Conservation (phyloP, 92 coral and sea anemone genomes). For the Pocillopora meandrina region DNA sequence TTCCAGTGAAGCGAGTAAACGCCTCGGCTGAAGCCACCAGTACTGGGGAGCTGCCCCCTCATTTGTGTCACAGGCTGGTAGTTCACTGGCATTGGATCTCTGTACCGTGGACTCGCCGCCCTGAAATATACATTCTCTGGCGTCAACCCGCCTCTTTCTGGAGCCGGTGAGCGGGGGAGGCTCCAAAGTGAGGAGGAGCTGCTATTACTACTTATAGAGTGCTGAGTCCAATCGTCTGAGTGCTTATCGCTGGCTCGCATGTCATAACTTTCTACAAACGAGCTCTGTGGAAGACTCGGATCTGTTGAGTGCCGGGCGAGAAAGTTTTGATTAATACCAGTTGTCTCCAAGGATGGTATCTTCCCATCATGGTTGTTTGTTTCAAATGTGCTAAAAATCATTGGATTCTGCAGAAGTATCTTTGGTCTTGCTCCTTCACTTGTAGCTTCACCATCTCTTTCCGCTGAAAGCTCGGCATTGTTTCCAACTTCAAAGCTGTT, state of each 20-base stretch:
- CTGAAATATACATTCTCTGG: too few relatives aligned
- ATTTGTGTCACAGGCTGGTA: background rate
- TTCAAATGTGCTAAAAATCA: too few relatives aligned
- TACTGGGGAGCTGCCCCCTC: background rate
- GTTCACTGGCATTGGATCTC: background rate
- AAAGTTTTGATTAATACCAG: constrained; percentile 23
- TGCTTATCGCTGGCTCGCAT: too few relatives aligned
- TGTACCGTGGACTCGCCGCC: background rate
- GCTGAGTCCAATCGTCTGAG: too few relatives aligned
- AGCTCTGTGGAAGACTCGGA: constrained; percentile 3
- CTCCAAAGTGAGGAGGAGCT: too few relatives aligned
- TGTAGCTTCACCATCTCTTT: background rate
- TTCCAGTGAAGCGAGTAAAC: background rate
- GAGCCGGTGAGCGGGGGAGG: too few relatives aligned
- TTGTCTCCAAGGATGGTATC: constrained; percentile 9
- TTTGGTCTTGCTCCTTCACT: constrained; percentile 30
- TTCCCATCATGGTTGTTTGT: background rate
- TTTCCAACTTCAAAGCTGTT: background rate
- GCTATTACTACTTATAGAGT: too few relatives aligned
- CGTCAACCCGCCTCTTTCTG: too few relatives aligned
- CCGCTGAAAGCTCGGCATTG: background rate
- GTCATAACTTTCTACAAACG: background rate
- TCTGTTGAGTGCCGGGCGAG: constrained; percentile 28
- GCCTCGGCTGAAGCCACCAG: background rate
- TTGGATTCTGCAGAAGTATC: background rate